Evolutionary conservation across 2,113 vertebrate genomes (phyloP).

Genomic region (Tachysurus fulvidraco): DNA sequence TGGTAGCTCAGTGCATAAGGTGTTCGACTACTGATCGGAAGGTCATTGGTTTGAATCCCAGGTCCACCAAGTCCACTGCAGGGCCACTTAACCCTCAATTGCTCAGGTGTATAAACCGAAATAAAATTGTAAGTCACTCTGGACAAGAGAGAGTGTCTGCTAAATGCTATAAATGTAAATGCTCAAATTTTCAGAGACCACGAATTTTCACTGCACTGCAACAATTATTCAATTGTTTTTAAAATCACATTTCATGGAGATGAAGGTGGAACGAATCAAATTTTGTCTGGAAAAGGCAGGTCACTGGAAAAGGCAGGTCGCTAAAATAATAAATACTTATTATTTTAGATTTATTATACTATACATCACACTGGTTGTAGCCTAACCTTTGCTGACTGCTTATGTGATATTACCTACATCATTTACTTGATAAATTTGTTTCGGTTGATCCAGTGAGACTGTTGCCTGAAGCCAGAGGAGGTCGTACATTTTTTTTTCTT

Average conservation of each 20-base stretch:
- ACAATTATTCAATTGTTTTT: not conserved
- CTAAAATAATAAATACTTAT: not conserved
- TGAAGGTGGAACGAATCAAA: not conserved
- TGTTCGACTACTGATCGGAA: no score
- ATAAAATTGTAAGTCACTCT: no score
- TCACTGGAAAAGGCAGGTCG: not conserved
- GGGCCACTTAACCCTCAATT: no score
- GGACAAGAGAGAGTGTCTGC: no score
- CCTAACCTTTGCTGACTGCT: not conserved
- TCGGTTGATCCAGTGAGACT: not conserved
- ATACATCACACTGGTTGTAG: not conserved
- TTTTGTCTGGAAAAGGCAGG: not conserved
- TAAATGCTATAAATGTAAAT: no score
- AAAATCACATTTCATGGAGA: not conserved
- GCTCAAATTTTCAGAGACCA: not conserved
- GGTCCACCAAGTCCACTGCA: no score
- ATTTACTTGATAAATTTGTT: not conserved
- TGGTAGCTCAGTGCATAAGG: no score
- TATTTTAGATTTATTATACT: not conserved
- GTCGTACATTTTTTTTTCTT: not conserved
- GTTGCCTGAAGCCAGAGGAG: not conserved
- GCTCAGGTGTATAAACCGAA: no score
- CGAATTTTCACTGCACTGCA: not conserved
- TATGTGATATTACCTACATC: not conserved
- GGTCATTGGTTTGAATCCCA: no score